phyloP scores from a whole-genome alignment of 2,888 invertebrate species.

The Habrosyne pyritoides region DNA sequence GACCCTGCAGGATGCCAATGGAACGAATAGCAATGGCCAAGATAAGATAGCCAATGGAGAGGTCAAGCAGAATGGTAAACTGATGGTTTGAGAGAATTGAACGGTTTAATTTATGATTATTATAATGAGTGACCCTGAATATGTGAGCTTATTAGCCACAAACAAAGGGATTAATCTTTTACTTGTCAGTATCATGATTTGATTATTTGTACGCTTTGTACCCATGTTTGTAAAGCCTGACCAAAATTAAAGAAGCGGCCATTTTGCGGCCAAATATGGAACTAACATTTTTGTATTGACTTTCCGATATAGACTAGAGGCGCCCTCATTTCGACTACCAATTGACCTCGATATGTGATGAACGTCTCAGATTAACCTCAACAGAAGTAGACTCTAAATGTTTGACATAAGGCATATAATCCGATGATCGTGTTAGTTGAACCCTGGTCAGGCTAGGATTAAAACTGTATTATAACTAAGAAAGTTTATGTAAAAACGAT shows the following conservation, averaged over 20 bases:
- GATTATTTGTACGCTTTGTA: too few species aligned
- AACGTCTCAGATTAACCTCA: not conserved
- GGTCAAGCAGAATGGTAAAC: conserved; percentile 50
- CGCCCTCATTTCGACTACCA: not conserved
- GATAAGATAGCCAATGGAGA: conserved; percentile 32
- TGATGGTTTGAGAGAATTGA: conserved; percentile 21
- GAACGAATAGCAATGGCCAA: not conserved
- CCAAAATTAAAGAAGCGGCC: not conserved
- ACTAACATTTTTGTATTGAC: not conserved
- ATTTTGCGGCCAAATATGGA: conserved; percentile 6
- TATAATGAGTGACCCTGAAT: not conserved
- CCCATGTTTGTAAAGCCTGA: too few species aligned
- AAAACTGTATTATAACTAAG: not conserved
- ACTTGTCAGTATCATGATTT: too few species aligned
- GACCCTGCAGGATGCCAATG: conserved; percentile 7
- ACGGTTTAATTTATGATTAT: not conserved
- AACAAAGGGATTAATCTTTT: not conserved
- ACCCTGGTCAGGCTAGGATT: not conserved
- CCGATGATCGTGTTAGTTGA: too few species aligned
- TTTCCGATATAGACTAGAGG: not conserved
- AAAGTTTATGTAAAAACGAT: too few species aligned
- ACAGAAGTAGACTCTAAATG: not conserved
- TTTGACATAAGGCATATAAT: not conserved
- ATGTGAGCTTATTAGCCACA: not conserved
- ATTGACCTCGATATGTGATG: not conserved